Evolutionary conservation across 2,888 invertebrate species (phyloP).

Genomic region (Ligdia adustata): DNA sequence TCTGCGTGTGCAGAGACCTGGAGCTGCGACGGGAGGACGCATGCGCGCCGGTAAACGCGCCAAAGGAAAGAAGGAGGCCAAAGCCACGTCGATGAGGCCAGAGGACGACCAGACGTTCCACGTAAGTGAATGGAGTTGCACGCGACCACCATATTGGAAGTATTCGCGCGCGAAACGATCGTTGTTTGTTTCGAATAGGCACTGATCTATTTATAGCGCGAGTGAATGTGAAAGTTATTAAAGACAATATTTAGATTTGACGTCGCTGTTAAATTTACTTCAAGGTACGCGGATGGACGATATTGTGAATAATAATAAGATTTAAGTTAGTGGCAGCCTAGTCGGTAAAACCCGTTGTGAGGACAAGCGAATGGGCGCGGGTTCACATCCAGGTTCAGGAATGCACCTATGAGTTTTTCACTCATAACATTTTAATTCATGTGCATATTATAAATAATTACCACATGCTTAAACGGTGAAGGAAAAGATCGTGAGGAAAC

Average conservation of each 20-base stretch:
- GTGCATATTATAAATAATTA: no score
- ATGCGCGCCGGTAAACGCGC: constrained; percentile 67
- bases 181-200: constrained; percentile 45
- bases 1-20: constrained; percentile 71
- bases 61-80: constrained; percentile 51
- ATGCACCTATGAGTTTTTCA: no score
- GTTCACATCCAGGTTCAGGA: no score
- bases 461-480: no score
- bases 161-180: constrained; percentile 49
- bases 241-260: constrained; percentile 34
- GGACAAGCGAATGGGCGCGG: no score
- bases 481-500: no score
- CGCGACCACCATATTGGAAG: constrained; percentile 38
- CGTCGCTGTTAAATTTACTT: constrained; percentile 39
- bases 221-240: constrained; percentile 29
- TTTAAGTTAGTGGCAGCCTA: no score
- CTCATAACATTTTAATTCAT: no score
- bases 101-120: constrained; percentile 61
- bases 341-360: no score
- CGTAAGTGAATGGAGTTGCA: constrained; percentile 60
- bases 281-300: constrained; percentile 39
- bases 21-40: constrained; percentile 56
- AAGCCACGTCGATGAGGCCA: constrained; percentile 29
- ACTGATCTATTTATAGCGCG: constrained; percentile 33
- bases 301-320: constrained; percentile 16